phyloP scores from a whole-genome alignment of 2,888 invertebrate genomes.

The Leucophora obtusa region DNA sequence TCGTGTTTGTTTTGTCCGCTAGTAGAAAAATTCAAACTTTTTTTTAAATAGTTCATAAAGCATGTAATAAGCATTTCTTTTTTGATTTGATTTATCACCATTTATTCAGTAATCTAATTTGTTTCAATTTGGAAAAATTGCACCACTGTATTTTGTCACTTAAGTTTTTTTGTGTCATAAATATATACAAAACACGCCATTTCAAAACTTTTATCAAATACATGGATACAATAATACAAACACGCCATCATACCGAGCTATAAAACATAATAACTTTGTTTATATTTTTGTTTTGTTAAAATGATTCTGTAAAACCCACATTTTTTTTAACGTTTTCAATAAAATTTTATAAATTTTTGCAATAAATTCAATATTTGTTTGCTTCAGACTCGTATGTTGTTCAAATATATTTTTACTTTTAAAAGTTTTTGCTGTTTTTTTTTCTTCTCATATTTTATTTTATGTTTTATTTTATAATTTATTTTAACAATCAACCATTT shows the following conservation, averaged over 20 bases:
- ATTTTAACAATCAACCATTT: slow-evolving; percentile 19
- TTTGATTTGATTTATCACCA: too few relatives aligned
- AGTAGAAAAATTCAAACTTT: too few relatives aligned
- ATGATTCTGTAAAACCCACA: neutral
- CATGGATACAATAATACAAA: slow-evolving; percentile 5
- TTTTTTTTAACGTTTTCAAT: slow-evolving; percentile 40
- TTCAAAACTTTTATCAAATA: neutral
- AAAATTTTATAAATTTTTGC: slow-evolving; percentile 34
- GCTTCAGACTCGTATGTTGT: neutral
- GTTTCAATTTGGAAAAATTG: neutral
- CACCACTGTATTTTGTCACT: slow-evolving; percentile 11
- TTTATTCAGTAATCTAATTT: too few relatives aligned
- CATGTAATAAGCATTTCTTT: too few relatives aligned
- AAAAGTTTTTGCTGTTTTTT: neutral
- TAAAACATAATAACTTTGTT: neutral
- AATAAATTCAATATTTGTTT: slow-evolving; percentile 39
- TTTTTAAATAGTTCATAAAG: too few relatives aligned
- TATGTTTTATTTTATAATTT: neutral
- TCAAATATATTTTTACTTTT: neutral
- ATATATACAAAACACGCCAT: neutral
- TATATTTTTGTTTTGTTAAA: slow-evolving; percentile 8
- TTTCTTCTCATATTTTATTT: neutral
- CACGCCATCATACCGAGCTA: neutral
- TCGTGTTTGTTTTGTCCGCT: too few relatives aligned
- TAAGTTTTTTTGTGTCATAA: neutral